phyloP scores from a whole-genome alignment of 2,113 vertebrate genomes.

The Pterocles orientalis region DNA sequence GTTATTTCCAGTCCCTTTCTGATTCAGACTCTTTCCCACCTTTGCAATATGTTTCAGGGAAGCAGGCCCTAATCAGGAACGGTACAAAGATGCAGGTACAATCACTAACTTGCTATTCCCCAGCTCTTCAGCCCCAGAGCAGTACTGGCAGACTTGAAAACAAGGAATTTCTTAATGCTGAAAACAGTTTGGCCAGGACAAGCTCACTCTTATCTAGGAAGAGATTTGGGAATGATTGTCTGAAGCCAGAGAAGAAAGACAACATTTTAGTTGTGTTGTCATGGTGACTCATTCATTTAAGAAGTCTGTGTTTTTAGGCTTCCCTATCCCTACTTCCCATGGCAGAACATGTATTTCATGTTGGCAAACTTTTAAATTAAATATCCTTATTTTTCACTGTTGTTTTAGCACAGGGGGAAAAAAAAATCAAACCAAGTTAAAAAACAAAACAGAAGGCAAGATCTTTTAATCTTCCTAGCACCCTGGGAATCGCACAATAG shows the following conservation, averaged over 20 bases:
- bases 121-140: background rate
- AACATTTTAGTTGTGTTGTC: background rate
- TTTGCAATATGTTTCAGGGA: background rate
- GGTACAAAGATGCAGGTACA: background rate
- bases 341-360: background rate
- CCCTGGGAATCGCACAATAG: background rate
- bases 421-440: background rate
- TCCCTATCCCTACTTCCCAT: background rate
- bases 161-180: background rate
- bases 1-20: background rate
- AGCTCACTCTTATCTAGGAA: background rate
- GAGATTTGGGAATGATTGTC: background rate
- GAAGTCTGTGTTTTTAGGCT: background rate
- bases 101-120: background rate
- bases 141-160: background rate
- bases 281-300: background rate
- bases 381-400: background rate
- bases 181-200: background rate
- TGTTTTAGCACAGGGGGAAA: background rate
- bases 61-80: background rate
- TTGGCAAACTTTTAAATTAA: background rate
- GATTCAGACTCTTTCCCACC: background rate
- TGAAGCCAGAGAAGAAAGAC: background rate
- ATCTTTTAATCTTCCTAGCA: background rate
- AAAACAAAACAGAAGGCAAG: slow-evolving; percentile 10